These are phyloP conservation scores for Odontamblyopus rebecca DNA, from an alignment of 2,797 vertebrate species.

Conservation along the genomic window DNA sequence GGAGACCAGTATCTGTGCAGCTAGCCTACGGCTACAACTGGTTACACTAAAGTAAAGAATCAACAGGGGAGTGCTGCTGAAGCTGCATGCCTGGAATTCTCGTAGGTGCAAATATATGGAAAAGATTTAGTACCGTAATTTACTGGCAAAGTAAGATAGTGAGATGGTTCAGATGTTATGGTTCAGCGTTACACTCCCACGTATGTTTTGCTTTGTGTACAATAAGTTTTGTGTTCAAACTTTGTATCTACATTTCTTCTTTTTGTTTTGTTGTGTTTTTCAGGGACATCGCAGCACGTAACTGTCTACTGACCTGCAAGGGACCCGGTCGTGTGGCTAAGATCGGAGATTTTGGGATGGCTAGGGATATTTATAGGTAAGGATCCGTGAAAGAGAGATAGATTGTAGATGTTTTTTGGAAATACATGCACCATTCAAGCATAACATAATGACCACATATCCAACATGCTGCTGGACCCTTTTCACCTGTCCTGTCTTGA, in stretches of 20 bases:
- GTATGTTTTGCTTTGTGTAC: neutral
- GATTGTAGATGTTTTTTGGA: neutral
- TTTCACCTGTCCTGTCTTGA: neutral
- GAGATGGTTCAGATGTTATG: conserved; percentile 1
- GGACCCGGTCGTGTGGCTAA: conserved; percentile 92
- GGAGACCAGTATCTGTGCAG: conserved; percentile 33
- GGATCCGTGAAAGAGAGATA: neutral
- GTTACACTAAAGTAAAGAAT: conserved; percentile 38
- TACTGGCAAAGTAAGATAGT: neutral
- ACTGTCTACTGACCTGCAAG: conserved; percentile 95
- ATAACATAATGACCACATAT: neutral
- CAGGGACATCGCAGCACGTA: conserved; percentile 97
- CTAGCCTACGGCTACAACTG: conserved; percentile 29
- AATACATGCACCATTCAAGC: neutral
- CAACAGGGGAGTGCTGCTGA: conserved; percentile 26
- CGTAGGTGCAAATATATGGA: conserved; percentile 35
- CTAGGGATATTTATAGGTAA: conserved; percentile 98
- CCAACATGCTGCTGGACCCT: neutral
- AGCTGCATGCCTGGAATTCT: conserved; percentile 21
- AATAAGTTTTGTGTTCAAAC: neutral
- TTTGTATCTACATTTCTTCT: neutral
- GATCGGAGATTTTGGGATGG: conserved; percentile 99
- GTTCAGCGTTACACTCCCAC: neutral
- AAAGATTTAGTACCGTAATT: conserved; percentile 8
- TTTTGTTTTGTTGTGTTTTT: conserved; percentile 22